Evolutionary conservation across 2,113 vertebrate genomes (phyloP).

Genomic region (Dolichotis patagonum): DNA sequence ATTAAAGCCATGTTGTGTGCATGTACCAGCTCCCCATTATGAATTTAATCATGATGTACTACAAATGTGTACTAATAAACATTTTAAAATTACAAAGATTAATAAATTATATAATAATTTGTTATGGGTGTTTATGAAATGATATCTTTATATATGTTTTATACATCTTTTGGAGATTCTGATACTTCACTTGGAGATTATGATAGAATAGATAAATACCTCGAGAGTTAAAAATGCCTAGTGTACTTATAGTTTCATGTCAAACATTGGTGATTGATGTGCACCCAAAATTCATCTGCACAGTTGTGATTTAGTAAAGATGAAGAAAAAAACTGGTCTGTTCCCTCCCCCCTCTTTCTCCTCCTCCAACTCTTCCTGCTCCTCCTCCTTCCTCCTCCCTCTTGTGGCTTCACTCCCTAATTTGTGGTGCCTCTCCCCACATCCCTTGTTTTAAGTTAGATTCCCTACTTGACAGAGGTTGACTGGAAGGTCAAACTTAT

Average conservation of each 20-base stretch:
- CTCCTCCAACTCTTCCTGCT: too few species aligned
- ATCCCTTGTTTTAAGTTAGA: background rate
- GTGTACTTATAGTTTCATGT: background rate
- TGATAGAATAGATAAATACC: background rate
- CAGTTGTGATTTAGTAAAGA: background rate
- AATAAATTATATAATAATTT: background rate
- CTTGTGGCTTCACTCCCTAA: background rate
- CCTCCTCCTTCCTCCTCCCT: too few species aligned
- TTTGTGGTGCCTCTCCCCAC: background rate
- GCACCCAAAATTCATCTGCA: background rate
- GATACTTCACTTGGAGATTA: background rate
- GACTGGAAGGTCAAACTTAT: too few species aligned
- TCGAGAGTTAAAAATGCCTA: background rate
- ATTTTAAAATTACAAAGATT: background rate
- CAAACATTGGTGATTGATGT: background rate
- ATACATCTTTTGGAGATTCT: background rate
- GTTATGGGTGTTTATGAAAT: background rate
- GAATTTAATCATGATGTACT: background rate
- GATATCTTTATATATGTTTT: background rate
- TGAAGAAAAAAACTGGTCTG: background rate
- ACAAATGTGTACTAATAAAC: background rate
- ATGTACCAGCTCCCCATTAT: background rate
- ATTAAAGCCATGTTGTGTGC: background rate
- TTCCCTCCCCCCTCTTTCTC: background rate
- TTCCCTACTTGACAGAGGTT: background rate